phyloP scores from a whole-genome alignment of 2,888 invertebrate species.

The Lasioglossum morio region DNA sequence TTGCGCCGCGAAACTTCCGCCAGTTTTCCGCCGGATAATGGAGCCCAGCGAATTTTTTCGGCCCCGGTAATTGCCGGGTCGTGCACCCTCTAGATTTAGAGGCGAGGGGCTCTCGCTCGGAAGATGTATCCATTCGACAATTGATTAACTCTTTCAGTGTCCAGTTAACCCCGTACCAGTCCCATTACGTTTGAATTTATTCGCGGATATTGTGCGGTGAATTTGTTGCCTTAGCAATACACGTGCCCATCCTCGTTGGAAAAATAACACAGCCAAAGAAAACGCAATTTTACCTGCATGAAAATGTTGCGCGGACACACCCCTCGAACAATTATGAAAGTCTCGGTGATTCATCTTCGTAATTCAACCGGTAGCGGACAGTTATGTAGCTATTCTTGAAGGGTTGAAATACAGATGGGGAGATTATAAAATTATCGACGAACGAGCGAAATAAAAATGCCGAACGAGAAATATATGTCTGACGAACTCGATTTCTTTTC shows the following conservation, averaged over 20 bases:
- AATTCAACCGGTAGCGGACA: too few species aligned
- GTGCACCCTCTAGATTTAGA: not conserved
- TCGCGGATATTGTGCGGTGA: not conserved
- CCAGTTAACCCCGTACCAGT: not conserved
- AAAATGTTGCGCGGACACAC: not conserved
- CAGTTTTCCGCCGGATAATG: slow-evolving; percentile 28
- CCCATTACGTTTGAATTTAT: not conserved
- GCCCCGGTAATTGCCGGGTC: slow-evolving; percentile 16
- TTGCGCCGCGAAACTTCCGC: slow-evolving; percentile 55
- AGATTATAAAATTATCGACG: too few species aligned
- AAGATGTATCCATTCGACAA: not conserved
- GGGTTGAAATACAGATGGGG: too few species aligned
- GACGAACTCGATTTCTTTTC: too few species aligned
- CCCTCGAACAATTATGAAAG: not conserved
- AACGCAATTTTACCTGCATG: not conserved
- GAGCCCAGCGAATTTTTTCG: slow-evolving; percentile 25
- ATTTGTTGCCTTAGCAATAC: not conserved
- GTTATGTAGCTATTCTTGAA: too few species aligned
- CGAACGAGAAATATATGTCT: too few species aligned
- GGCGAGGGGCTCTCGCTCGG: not conserved
- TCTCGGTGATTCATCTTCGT: too few species aligned
- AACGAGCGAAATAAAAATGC: too few species aligned
- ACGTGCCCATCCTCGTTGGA: not conserved
- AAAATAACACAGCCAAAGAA: not conserved
- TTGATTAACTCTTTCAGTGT: not conserved